Conservation (phyloP, 1,140 invertebrate species). For the Notospermus geniculatus region DNA sequence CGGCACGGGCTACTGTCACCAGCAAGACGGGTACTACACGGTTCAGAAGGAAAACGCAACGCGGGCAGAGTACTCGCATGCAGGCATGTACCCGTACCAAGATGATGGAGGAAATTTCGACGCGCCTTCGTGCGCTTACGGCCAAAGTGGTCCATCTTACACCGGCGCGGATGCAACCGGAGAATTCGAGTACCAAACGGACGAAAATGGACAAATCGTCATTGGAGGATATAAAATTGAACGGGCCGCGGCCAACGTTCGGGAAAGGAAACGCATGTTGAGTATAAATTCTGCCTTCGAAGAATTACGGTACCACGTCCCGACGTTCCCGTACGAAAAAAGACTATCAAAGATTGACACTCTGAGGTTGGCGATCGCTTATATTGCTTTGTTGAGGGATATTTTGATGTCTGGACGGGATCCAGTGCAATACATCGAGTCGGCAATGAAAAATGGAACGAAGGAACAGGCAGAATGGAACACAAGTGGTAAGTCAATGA, state of each 20-base stretch:
- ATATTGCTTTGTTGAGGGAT: conserved; percentile 96
- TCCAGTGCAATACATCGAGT: conserved; percentile 89
- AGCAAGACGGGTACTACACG: neutral
- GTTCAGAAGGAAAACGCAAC: neutral
- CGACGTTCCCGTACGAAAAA: conserved; percentile 99
- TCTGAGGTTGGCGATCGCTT: conserved; percentile 92
- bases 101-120: neutral
- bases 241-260: conserved; percentile 89
- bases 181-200: neutral
- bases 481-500: conserved; percentile 78
- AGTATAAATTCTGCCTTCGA: conserved; percentile 97
- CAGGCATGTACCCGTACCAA: neutral
- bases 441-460: conserved; percentile 83
- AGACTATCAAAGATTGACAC: conserved; percentile 97
- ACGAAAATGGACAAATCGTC: neutral
- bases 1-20: neutral
- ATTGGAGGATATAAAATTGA: conserved; percentile 72
- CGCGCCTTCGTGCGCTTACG: conserved; percentile 3
- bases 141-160: neutral
- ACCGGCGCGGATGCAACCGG: neutral
- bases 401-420: conserved; percentile 79
- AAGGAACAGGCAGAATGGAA: conserved; percentile 89
- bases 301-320: conserved; percentile 72
- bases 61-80: neutral
- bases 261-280: conserved; percentile 92